A percentile compares a stretch with the other conserved stretches of the same genome.
These are phyloP conservation scores for Rhipidura dahli DNA, from an alignment of 2,113 vertebrate genomes.

Conservation along the genomic window DNA sequence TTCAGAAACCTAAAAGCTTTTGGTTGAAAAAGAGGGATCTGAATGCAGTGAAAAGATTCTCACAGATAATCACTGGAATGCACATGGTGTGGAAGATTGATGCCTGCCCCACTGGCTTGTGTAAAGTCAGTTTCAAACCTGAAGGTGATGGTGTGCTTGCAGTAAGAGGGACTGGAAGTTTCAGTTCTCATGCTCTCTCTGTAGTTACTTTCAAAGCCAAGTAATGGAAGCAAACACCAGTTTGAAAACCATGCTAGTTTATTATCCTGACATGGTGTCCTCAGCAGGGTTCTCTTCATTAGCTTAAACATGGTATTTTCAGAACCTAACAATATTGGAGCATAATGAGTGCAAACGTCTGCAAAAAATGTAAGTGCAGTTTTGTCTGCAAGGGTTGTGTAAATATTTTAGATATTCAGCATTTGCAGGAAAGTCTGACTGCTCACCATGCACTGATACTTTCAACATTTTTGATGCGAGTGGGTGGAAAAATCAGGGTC, in stretches of 20 bases:
- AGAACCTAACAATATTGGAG: not conserved
- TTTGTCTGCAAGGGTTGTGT: not conserved
- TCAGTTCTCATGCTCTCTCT: not conserved
- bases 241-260: not conserved
- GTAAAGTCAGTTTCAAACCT: not conserved
- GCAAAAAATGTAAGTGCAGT: accelerated
- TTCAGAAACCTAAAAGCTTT: not conserved
- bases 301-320: not conserved
- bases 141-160: not conserved
- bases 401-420: not conserved
- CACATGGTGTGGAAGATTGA: not conserved
- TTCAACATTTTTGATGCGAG: not conserved
- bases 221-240: not conserved
- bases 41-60: not conserved
- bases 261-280: not conserved
- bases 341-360: not conserved
- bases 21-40: not conserved
- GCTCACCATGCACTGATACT: not conserved
- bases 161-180: not conserved
- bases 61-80: accelerated
- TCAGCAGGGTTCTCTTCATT: not conserved
- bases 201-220: not conserved
- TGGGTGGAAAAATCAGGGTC: not conserved
- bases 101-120: not conserved
- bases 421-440: not conserved